phyloP scores from a whole-genome alignment of 2,113 vertebrate genomes.

The Hypanus sabinus region DNA sequence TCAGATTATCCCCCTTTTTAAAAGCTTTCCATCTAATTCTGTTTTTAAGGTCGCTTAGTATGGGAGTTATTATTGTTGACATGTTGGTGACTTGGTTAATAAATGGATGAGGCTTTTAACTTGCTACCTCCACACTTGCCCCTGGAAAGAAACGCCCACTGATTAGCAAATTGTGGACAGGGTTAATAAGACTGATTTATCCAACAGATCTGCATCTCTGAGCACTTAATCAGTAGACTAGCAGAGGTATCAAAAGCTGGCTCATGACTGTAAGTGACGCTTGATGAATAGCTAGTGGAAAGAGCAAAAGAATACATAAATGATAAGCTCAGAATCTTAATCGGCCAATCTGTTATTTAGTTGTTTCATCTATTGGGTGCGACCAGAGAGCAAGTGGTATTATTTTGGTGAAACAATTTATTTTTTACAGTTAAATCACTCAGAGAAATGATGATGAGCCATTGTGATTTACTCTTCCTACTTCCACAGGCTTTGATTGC shows the following conservation, averaged over 20 bases:
- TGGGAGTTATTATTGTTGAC: not conserved
- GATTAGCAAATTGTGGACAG: not conserved
- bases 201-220: not conserved
- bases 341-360: not conserved
- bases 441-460: not conserved
- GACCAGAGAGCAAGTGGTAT: not conserved
- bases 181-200: not conserved
- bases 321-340: not conserved
- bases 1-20: not conserved
- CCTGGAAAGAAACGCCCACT: not conserved
- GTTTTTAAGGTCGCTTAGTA: not conserved
- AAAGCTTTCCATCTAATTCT: not conserved
- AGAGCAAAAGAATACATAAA: not conserved
- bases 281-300: not conserved
- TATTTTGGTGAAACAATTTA: not conserved
- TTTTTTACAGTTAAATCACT: not conserved
- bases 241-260: not conserved
- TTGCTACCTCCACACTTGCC: not conserved
- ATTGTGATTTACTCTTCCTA: not conserved
- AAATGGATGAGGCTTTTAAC: not conserved
- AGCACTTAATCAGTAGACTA: not conserved
- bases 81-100: not conserved
- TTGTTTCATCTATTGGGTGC: not conserved
- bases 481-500: not conserved
- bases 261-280: not conserved